These are phyloP conservation scores for Zenarchopterus dispar DNA, from an alignment of 2,797 vertebrate genomes.

Conservation along the genomic window DNA sequence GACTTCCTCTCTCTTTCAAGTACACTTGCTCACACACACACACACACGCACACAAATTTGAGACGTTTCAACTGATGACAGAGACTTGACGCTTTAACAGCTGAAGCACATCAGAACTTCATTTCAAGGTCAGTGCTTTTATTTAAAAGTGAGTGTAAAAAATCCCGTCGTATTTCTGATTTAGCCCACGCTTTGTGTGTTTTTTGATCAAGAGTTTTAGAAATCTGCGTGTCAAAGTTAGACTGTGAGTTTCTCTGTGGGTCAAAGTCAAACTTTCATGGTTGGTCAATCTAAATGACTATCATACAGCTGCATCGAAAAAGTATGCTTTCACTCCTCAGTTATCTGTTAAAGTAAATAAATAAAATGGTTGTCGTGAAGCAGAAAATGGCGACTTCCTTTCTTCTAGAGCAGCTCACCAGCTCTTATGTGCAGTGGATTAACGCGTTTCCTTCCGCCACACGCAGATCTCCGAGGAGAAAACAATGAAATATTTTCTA, in stretches of 20 bases:
- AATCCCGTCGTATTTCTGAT: neutral
- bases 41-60: neutral
- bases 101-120: slow-evolving; percentile 5
- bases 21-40: too few species aligned
- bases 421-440: rapidly evolving
- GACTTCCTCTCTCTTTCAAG: slow-evolving; percentile 42
- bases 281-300: too few species aligned
- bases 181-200: too few species aligned
- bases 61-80: slow-evolving; percentile 10
- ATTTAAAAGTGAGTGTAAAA: neutral
- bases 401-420: neutral
- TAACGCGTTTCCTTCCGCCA: slow-evolving; percentile 17
- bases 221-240: too few species aligned
- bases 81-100: slow-evolving; percentile 3
- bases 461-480: slow-evolving; percentile 2
- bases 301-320: rapidly evolving
- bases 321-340: neutral
- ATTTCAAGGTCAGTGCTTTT: slow-evolving; percentile 32
- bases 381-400: slow-evolving; percentile 63
- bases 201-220: too few species aligned
- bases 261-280: too few species aligned
- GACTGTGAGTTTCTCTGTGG: too few species aligned
- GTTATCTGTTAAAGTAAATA: neutral
- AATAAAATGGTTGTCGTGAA: slow-evolving; percentile 55
- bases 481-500: slow-evolving; percentile 32